Conservation (phyloP, 2,888 invertebrate genomes). For the Steromphala cineraria region DNA sequence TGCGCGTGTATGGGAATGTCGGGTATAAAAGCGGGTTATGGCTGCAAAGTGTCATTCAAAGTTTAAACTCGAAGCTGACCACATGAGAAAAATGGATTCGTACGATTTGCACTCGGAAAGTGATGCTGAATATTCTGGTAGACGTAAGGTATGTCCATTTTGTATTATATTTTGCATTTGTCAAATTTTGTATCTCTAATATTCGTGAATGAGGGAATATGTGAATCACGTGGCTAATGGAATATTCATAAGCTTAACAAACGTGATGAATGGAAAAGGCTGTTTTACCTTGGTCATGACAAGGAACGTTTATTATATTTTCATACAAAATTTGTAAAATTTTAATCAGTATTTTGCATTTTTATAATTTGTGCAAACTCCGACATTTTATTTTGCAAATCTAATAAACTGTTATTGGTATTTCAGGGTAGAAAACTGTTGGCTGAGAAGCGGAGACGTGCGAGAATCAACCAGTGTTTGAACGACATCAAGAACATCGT, state of each 20-base stretch:
- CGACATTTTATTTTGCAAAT: too few species aligned
- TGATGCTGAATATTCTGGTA: background rate
- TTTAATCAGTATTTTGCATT: too few species aligned
- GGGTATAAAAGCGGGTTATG: background rate
- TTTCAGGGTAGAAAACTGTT: slow-evolving; percentile 35
- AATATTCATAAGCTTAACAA: background rate
- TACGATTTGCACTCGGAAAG: background rate
- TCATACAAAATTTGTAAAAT: too few species aligned
- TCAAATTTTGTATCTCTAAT: background rate
- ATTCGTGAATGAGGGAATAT: background rate
- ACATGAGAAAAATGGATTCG: slow-evolving; percentile 1
- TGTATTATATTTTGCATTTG: background rate
- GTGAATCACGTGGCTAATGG: background rate
- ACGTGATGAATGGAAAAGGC: too few species aligned
- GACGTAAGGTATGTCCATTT: background rate
- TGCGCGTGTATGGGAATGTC: background rate
- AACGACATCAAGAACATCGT: slow-evolving; percentile 31
- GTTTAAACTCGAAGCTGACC: background rate
- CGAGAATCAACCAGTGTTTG: slow-evolving; percentile 38
- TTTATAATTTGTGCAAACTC: too few species aligned
- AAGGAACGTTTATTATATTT: too few species aligned
- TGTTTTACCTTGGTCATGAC: too few species aligned
- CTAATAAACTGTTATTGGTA: background rate
- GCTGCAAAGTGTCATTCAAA: background rate
- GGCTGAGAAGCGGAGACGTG: slow-evolving; percentile 36